Evolutionary conservation across 2,113 vertebrate genomes (phyloP).

Genomic region (Centropus unirufus): DNA sequence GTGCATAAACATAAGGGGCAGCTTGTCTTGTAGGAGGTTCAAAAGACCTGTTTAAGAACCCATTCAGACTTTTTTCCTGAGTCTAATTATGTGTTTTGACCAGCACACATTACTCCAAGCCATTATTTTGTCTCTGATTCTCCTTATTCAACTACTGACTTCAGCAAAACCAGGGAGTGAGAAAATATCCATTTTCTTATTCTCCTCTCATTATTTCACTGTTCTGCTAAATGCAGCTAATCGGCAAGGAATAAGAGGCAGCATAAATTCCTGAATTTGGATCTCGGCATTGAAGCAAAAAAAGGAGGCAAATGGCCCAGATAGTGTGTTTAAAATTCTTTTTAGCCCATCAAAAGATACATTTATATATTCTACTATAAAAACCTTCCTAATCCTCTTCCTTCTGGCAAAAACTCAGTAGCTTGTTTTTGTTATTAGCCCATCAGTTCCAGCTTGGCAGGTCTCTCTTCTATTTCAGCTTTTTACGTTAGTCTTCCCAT

Average conservation of each 20-base stretch:
- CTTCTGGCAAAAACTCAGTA: neutral
- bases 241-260: neutral
- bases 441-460: neutral
- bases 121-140: neutral
- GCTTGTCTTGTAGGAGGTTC: neutral
- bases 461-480: neutral
- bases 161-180: neutral
- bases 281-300: neutral
- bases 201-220: neutral
- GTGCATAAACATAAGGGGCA: neutral
- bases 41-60: neutral
- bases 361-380: neutral
- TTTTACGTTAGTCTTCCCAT: neutral
- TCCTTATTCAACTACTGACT: neutral
- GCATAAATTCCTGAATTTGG: neutral
- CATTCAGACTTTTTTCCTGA: neutral
- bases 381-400: neutral
- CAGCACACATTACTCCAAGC: neutral
- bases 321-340: neutral
- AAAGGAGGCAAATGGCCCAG: neutral
- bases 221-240: neutral
- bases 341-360: neutral
- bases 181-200: neutral
- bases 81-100: neutral
- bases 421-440: neutral